Evolutionary conservation across 1,140 invertebrate genomes (phyloP).

Genomic region (Calycopis cecrops): DNA sequence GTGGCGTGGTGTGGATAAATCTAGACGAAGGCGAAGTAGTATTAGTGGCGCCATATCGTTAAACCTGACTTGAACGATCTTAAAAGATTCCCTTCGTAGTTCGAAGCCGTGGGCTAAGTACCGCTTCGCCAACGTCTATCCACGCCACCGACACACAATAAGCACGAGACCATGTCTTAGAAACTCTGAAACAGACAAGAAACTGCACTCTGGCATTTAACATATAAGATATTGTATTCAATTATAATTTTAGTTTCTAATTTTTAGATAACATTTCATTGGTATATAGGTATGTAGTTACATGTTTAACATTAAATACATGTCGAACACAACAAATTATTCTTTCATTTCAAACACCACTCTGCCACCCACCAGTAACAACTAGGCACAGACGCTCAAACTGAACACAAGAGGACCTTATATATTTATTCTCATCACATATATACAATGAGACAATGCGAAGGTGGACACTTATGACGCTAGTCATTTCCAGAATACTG

Average conservation of each 20-base stretch:
- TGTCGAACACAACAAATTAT: conserved; percentile 66
- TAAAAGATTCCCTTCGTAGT: no score
- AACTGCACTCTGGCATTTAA: conserved; percentile 48
- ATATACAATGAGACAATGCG: not conserved
- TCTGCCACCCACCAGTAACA: conserved; percentile 38
- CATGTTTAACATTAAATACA: conserved; percentile 72
- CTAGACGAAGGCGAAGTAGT: no score
- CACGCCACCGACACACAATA: not conserved
- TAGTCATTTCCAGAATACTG: not conserved
- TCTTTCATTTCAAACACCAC: conserved; percentile 60
- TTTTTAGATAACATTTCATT: conserved; percentile 55
- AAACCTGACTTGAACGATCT: no score
- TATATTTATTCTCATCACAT: conserved; percentile 3
- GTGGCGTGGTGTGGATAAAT: no score
- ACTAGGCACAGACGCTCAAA: conserved; percentile 10
- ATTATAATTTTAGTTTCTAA: conserved; percentile 48
- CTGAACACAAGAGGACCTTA: conserved; percentile 6
- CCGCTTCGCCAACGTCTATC: no score
- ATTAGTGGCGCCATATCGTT: no score
- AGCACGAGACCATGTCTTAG: conserved; percentile 33
- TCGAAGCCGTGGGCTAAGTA: no score
- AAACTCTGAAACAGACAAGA: conserved; percentile 30
- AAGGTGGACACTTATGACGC: no score
- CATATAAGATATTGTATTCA: conserved; percentile 53
- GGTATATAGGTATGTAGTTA: conserved; percentile 66